phyloP scores from a whole-genome alignment of 2,797 vertebrate species.

The Pipistrellus pipistrellus region DNA sequence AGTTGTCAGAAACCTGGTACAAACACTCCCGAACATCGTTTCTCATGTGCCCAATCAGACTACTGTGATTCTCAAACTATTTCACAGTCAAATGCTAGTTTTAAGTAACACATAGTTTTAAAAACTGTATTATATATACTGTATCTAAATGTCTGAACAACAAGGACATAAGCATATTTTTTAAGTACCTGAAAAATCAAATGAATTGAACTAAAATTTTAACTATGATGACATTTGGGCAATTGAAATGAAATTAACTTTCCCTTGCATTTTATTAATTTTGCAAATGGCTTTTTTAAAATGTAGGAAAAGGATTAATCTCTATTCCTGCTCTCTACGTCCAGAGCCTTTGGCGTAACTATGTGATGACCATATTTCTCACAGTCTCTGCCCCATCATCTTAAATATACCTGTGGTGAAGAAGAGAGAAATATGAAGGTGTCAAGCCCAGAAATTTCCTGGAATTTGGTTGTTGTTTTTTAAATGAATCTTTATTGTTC shows the following conservation, averaged over 20 bases:
- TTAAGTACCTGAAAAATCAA: slow-evolving; percentile 48
- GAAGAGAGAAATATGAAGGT: background rate
- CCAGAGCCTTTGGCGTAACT: background rate
- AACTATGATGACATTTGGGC: background rate
- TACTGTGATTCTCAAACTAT: background rate
- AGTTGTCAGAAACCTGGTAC: slow-evolving; percentile 4
- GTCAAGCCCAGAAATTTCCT: background rate
- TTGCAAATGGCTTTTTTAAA: background rate
- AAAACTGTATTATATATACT: background rate
- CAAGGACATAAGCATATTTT: background rate
- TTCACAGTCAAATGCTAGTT: slow-evolving; percentile 46
- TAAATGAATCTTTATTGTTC: too few species aligned
- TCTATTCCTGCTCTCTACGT: background rate
- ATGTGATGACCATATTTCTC: background rate
- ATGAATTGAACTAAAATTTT: slow-evolving; percentile 15
- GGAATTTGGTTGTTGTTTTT: background rate
- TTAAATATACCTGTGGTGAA: background rate
- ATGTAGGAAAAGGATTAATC: background rate
- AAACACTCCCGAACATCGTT: background rate
- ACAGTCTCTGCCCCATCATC: background rate
- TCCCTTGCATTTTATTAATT: background rate
- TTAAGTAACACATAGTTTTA: background rate
- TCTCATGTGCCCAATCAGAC: background rate
- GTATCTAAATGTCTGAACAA: background rate
- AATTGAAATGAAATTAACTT: background rate